A percentile compares a stretch with the other conserved stretches of the same genome.
These are phyloP conservation scores for Hystrix cristata DNA, from an alignment of 2,113 vertebrate species.

Conservation along the genomic window DNA sequence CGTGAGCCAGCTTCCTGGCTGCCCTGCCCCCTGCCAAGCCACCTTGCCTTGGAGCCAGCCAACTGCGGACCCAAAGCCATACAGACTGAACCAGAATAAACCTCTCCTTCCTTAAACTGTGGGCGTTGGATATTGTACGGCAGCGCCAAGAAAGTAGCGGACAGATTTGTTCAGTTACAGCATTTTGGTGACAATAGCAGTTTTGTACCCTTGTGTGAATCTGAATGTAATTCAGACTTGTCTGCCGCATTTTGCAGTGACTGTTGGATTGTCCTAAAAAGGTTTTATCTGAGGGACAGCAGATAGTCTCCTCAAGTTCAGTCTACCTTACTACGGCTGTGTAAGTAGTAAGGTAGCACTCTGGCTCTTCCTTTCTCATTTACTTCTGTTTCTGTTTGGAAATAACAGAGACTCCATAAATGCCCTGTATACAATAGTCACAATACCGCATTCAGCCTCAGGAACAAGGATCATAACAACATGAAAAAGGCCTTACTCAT, in stretches of 20 bases:
- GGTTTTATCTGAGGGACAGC: neutral
- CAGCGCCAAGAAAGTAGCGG: neutral
- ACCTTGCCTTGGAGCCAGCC: neutral
- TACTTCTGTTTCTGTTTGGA: neutral
- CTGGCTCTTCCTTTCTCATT: neutral
- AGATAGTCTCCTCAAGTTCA: neutral
- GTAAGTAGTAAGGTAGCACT: neutral
- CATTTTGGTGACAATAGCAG: neutral
- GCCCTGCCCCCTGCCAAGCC: neutral
- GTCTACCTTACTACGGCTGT: neutral
- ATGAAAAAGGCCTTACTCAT: neutral
- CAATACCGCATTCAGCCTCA: neutral
- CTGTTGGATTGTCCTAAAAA: neutral
- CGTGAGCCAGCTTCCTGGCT: neutral
- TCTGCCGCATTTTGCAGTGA: neutral
- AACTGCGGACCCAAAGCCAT: neutral
- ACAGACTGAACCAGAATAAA: neutral
- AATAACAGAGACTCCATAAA: neutral
- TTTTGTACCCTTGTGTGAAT: neutral
- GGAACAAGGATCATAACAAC: neutral
- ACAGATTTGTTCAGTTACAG: neutral
- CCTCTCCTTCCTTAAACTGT: neutral
- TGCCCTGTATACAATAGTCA: neutral
- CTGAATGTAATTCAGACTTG: neutral
- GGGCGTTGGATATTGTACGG: neutral